Base-by-base conservation (phyloP, 2,888 invertebrate species). In the Xestia rhomboidea region DNA sequence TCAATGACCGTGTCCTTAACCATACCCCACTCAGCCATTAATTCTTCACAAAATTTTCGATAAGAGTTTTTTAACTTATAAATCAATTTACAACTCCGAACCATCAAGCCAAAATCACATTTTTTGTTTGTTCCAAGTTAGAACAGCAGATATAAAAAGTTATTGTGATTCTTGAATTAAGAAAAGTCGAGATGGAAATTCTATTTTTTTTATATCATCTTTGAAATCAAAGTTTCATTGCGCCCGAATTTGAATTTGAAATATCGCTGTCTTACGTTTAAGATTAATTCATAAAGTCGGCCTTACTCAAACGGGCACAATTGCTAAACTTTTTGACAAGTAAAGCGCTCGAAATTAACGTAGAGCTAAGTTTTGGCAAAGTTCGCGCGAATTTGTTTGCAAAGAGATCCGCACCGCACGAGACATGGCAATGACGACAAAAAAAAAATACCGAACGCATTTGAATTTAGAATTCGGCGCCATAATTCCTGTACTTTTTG, bases 291-390 rank as follows among this genome's bases (percentile, higher is more conserved):
- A 90, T 91, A 92, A 93, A 93, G 89, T 91, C 89, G 83, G 89
- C 84, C 87, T 89, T 86, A 89, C 91, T 87, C 89, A 90, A 92
- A 91, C 92, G 89, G 88, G 92, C 90, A 91, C 93, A 92, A 94
- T 93, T 92, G 91, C 89, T 60, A 89, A 95, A 94, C 90, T 94
- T 95, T 93, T 92, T 92, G 94, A 94, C 93, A 93, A 93, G 93
- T 91, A 92, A 94, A 94, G 91, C 92, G 90, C 85, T 90, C 84
- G 87, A 92, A 92, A 94, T 93, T 93, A 93, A 91, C 91, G 91
- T 91, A 86, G 85, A 74, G 88, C 87, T 87, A 91, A 91, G 89
- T 92, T 92, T 87, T 46, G 75, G 64, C 76, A 60, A 84, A 89
- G 87, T 87, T 89, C 82, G 81, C 80, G 79, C 77, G 82, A 85